Conservation (phyloP, 2,797 vertebrate genomes). For the Astyanax mexicanus region DNA sequence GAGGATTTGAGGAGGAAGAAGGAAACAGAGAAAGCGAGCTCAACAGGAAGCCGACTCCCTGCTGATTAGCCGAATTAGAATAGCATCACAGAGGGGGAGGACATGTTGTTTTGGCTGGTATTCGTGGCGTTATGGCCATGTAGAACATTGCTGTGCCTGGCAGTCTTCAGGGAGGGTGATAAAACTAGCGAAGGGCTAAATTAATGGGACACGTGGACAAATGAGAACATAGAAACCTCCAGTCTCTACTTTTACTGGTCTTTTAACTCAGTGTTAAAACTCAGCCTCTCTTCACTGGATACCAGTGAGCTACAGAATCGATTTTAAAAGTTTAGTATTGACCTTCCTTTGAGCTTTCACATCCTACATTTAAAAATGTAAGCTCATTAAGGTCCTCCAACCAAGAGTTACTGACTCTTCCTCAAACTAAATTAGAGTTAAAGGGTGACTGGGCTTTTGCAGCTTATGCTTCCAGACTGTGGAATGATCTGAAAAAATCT, state of each 20-base stretch:
- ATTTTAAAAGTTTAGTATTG: no score
- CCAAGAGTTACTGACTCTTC: no score
- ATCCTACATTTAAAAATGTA: no score
- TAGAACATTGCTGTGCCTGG: slow-evolving; percentile 43
- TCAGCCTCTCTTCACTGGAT: no score
- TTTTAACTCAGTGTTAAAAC: no score
- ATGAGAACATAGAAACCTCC: background rate
- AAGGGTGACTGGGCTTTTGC: no score
- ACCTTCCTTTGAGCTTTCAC: no score
- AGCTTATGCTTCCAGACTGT: no score
- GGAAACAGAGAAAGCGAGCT: slow-evolving; percentile 26
- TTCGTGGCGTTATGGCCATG: slow-evolving; percentile 57
- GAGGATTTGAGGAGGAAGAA: slow-evolving; percentile 21
- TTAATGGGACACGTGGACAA: background rate
- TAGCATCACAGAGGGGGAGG: slow-evolving; percentile 60
- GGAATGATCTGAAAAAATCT: no score
- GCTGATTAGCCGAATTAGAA: slow-evolving; percentile 70
- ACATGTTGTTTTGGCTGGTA: slow-evolving; percentile 56
- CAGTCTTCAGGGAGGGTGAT: slow-evolving; percentile 54
- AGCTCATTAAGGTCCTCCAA: no score
- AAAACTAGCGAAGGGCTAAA: slow-evolving; percentile 6
- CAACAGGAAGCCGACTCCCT: slow-evolving; percentile 58
- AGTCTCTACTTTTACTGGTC: background rate
- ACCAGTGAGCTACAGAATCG: no score
- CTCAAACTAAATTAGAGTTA: no score